Conservation (phyloP, 2,797 vertebrate genomes). For the Iguana delicatissima region DNA sequence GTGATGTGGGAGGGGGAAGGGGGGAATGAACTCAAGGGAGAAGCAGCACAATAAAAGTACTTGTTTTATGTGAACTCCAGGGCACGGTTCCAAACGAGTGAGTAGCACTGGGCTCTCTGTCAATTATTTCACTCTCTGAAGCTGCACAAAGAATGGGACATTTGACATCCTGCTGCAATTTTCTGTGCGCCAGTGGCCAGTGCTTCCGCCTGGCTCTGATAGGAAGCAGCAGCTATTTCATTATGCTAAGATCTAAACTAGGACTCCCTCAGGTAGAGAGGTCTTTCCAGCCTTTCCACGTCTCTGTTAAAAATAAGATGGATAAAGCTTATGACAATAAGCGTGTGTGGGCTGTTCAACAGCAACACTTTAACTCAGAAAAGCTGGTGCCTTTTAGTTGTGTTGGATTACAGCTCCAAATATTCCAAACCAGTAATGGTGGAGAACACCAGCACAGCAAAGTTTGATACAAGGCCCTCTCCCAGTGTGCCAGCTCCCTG, state of each 20-base stretch:
- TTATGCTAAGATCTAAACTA: not conserved
- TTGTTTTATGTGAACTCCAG: conserved; percentile 20
- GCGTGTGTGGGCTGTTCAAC: not conserved
- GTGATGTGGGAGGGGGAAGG: not conserved
- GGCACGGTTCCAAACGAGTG: conserved; percentile 1
- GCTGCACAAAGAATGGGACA: conserved; percentile 1
- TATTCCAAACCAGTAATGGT: not conserved
- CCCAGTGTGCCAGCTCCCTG: too few species aligned
- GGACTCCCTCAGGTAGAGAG: not conserved
- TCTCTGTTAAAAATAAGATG: not conserved
- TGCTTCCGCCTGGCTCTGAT: conserved; percentile 2
- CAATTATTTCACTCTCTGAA: conserved; percentile 49
- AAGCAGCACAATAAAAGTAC: conserved; percentile 22
- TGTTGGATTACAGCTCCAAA: not conserved
- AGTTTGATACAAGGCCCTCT: not conserved
- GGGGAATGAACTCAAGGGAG: conserved; percentile 10
- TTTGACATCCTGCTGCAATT: conserved; percentile 27
- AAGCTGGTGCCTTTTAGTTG: not conserved
- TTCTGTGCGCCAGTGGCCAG: conserved; percentile 9
- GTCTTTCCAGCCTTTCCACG: not conserved
- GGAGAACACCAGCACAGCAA: not conserved
- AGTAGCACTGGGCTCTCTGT: conserved; percentile 24
- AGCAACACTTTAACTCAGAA: not conserved
- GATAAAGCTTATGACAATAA: not conserved
- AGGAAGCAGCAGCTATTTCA: not conserved